Conservation (phyloP, 2,797 vertebrate genomes). For the Scolopax rusticola region DNA sequence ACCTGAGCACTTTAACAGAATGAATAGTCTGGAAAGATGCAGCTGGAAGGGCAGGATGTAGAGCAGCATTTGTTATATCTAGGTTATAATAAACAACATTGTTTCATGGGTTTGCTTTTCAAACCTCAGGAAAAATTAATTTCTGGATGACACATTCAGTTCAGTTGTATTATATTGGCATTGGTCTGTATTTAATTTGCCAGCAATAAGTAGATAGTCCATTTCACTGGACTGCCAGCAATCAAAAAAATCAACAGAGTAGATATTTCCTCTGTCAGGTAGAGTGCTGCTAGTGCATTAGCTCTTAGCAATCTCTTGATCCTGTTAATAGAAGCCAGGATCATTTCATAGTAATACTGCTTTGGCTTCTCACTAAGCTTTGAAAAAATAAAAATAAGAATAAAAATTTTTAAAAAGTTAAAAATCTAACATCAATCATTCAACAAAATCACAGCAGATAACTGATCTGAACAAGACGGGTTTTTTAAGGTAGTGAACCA, state of each 20-base stretch:
- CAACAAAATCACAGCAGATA: not conserved
- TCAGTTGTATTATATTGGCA: not conserved
- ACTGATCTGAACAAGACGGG: not conserved
- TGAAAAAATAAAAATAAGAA: not conserved
- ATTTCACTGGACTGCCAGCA: not conserved
- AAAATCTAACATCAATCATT: not conserved
- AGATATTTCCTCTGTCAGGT: not conserved
- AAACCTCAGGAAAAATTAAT: not conserved
- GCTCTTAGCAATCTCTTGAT: not conserved
- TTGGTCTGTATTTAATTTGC: not conserved
- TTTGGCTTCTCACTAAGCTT: not conserved
- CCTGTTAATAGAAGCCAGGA: not conserved
- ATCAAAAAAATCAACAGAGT: not conserved
- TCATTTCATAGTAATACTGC: not conserved
- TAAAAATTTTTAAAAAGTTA: not conserved
- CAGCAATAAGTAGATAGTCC: not conserved
- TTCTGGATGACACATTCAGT: not conserved
- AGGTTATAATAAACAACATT: not conserved
- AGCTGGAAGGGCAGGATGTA: not conserved
- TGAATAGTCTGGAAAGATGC: not conserved
- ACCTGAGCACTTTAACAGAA: not conserved
- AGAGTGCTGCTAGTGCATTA: not conserved
- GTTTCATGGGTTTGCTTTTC: not conserved
- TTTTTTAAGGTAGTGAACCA: not conserved
- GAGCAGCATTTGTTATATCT: not conserved